Conservation (phyloP, 2,888 invertebrate genomes). For the Drosophila kanekoi region DNA sequence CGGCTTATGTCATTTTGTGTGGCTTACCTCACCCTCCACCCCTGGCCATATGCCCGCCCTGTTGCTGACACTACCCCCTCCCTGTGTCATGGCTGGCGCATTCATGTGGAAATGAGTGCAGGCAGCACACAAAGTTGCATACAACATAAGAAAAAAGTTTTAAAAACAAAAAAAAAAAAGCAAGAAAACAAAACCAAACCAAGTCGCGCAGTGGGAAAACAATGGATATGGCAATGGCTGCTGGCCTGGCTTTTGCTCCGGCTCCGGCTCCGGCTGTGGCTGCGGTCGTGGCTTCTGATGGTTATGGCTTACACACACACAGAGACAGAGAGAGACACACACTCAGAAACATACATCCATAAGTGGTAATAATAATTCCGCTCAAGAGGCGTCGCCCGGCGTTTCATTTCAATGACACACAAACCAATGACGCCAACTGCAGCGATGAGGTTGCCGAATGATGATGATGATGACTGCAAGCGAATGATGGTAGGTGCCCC, state of each 20-base stretch:
- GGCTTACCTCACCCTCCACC: constrained; percentile 14
- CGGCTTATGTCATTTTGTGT: constrained; percentile 63
- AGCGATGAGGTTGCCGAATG: constrained; percentile 49
- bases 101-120: constrained; percentile 80
- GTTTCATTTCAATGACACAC: constrained; percentile 83
- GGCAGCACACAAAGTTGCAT: constrained; percentile 70
- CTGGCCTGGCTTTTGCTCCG: constrained; percentile 50
- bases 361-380: constrained; percentile 83
- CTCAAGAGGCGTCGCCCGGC: constrained; percentile 83
- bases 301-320: constrained; percentile 43
- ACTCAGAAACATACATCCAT: constrained; percentile 41
- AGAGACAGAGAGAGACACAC: constrained; percentile 8
- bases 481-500: constrained; percentile 61
- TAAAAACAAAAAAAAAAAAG: constrained; percentile 12
- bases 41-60: constrained; percentile 1
- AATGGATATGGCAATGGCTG: constrained; percentile 56
- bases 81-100: constrained; percentile 51
- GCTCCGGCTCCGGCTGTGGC: constrained; percentile 21
- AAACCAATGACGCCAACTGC: constrained; percentile 63
- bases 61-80: constrained; percentile 14
- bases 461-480: constrained; percentile 23
- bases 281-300: constrained; percentile 47
- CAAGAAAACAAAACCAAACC: constrained; percentile 53
- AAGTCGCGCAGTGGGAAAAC: constrained; percentile 67
- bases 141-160: constrained; percentile 40